These are phyloP conservation scores for Barbus barbus DNA, from an alignment of 2,113 vertebrate species.

Conservation along the genomic window DNA sequence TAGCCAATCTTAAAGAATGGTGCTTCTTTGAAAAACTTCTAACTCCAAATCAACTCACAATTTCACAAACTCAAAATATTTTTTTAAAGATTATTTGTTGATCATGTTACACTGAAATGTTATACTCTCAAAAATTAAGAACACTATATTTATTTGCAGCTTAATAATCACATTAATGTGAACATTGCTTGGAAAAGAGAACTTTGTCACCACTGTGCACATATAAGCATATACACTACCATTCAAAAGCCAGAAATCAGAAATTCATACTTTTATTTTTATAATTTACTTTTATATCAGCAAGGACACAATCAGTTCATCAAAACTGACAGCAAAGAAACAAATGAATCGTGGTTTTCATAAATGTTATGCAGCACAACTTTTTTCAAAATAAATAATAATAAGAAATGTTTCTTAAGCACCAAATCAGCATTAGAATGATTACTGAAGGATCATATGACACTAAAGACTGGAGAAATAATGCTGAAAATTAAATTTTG, in stretches of 20 bases:
- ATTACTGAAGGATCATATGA: background rate
- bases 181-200: background rate
- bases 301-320: background rate
- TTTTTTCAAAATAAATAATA: background rate
- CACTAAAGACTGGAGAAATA: background rate
- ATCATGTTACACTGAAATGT: background rate
- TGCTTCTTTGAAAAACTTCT: background rate
- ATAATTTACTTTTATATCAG: background rate
- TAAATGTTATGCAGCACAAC: background rate
- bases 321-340: background rate
- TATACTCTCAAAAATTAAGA: background rate
- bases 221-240: background rate
- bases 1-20: background rate
- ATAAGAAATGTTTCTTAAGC: background rate
- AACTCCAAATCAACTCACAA: background rate
- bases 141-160: background rate
- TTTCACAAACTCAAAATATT: too few relatives aligned
- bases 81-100: too few relatives aligned
- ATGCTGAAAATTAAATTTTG: background rate
- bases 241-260: background rate
- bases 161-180: background rate
- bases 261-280: background rate
- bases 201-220: background rate
- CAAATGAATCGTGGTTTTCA: background rate
- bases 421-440: background rate